Evolutionary conservation across 2,113 vertebrate species (phyloP), one percentile per base, ranked within the genome.

Genomic region (Antechinus flavipes): DNA sequence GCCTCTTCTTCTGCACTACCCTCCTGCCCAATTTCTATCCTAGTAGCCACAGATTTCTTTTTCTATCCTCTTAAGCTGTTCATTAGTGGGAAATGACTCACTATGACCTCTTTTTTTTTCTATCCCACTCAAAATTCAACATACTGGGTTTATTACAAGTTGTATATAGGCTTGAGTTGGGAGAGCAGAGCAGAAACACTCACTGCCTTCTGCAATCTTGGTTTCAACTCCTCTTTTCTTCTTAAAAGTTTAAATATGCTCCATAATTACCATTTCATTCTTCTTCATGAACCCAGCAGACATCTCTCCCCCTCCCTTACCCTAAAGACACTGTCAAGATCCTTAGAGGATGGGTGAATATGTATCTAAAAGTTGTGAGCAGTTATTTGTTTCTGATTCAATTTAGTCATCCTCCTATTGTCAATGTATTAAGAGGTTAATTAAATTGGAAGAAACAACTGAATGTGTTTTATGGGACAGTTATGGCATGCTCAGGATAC

Each of bases 341-440:
- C 55, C 35, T 22, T 0, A 30, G 16, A 95, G 56, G 89, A 97
- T 84, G 47, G 55, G 14, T 92, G 27, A 27, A 50, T 91, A 26
- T 94, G 47, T 47, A 58, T 42, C 90, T 56, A 91, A 97, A 97
- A 94, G 54, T 90, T 6, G 27, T 90, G 47, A 90, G 30, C 6
- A 9, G 25, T n/a, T 49, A 90, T 84, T 95, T 25, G 14, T 94
- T 96, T 95, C 92, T 96, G 61, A 25, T 90, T 84, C 2, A 14
- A 91, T 89, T 95, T 90, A 54, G 58, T 95, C 68, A 93, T 89
- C 91, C 91, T 89, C 90, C 84, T 61, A 93, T 91, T 56, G 54
- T 95, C 95, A 96, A 91, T 47, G 93, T 91, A 95, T 92, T 47
- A 95, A 96, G 93, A 93, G 68, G 61, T 95, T 95, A 95, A 93